Evolutionary conservation across 2,113 vertebrate species (phyloP).

Genomic region (Cinclus cinclus): DNA sequence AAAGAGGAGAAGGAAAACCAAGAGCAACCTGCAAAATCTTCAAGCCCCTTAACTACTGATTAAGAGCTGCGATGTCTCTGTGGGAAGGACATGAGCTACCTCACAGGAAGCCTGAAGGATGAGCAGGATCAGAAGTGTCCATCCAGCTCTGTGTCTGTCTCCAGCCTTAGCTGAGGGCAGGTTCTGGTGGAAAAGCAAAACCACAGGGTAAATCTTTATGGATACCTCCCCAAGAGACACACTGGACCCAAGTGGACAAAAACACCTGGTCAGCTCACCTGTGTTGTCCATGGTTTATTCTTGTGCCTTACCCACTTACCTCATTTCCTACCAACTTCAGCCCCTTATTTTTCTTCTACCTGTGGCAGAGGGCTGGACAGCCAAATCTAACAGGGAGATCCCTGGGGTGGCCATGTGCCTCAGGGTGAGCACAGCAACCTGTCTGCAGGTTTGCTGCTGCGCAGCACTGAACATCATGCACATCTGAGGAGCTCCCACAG

Average conservation of each 20-base stretch:
- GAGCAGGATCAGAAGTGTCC: background rate
- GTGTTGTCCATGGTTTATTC: background rate
- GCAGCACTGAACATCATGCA: fast-evolving
- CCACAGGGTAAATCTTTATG: background rate
- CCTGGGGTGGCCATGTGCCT: background rate
- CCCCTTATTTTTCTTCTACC: background rate
- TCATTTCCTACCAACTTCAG: background rate
- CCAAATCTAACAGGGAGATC: background rate
- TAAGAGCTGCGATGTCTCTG: background rate
- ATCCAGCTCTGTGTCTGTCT: background rate
- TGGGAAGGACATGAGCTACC: background rate
- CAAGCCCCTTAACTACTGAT: background rate
- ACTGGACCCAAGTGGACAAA: background rate
- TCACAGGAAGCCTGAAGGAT: background rate
- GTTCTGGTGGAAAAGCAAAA: background rate
- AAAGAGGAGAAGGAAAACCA: background rate
- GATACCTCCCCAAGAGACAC: background rate
- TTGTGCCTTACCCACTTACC: background rate
- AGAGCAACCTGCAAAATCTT: background rate
- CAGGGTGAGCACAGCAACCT: background rate
- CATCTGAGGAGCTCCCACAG: background rate
- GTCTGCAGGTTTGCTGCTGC: background rate
- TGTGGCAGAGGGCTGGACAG: background rate
- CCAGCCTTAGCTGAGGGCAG: background rate
- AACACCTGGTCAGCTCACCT: background rate